Conservation (phyloP, 2,888 invertebrate genomes). For the Sericinus montela region DNA sequence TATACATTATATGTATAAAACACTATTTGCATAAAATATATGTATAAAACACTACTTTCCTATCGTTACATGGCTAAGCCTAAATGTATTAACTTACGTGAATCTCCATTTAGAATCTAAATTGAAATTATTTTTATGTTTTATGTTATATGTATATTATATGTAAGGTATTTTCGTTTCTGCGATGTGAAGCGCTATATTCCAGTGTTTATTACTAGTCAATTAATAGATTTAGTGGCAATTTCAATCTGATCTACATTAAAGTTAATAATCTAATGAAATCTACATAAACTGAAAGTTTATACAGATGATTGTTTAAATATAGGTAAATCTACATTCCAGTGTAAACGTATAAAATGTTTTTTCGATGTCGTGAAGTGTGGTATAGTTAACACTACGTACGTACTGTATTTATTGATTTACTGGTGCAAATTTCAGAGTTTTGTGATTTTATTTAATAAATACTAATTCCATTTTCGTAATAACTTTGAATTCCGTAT, state of each 20-base stretch:
- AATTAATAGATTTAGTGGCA: conserved; percentile 31
- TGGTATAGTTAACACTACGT: no score
- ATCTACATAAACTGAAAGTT: no score
- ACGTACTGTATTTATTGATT: neutral
- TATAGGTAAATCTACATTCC: conserved; percentile 14
- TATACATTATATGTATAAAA: no score
- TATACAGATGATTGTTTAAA: conserved; percentile 28
- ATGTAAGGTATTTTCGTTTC: no score
- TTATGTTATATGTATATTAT: no score
- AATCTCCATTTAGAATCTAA: conserved; percentile 8
- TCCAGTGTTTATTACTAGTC: conserved; percentile 39
- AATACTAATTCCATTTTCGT: neutral
- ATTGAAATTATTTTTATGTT: neutral
- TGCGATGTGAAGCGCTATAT: neutral
- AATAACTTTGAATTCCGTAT: neutral
- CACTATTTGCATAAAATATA: no score
- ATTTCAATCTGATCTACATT: conserved; percentile 25
- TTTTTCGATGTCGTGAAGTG: neutral
- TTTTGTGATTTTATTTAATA: neutral
- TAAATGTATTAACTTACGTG: neutral
- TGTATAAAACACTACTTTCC: no score
- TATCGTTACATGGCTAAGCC: no score
- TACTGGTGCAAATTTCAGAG: neutral
- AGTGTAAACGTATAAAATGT: conserved; percentile 5
- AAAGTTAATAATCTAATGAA: conserved; percentile 21